phyloP scores from a whole-genome alignment of 37 sponge, comb jelly and placozoan genomes.

The Halichondria panicea region DNA sequence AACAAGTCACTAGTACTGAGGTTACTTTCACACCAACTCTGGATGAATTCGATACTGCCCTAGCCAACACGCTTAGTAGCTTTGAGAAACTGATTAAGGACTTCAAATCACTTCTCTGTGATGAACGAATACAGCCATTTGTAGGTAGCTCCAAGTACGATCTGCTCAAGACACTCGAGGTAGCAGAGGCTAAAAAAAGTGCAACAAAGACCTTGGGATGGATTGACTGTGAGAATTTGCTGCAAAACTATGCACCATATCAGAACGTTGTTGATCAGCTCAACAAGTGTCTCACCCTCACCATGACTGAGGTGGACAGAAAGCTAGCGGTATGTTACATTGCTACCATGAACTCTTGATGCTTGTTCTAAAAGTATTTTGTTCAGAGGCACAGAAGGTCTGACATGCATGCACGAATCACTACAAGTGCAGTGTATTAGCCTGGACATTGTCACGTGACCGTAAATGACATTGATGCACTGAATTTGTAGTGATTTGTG shows the following conservation, averaged over 20 bases:
- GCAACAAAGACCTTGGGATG: neutral
- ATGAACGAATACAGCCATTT: conserved; percentile 25
- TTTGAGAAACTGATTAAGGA: conserved; percentile 30
- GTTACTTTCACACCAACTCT: conserved; percentile 33
- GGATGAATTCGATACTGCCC: conserved; percentile 22
- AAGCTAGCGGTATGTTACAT: conserved; percentile 29
- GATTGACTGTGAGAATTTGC: conserved; percentile 3
- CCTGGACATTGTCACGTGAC: too few species aligned
- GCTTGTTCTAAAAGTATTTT: too few species aligned
- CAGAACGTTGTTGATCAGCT: neutral
- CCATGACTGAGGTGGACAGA: conserved; percentile 12
- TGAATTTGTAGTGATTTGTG: too few species aligned
- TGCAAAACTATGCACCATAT: conserved; percentile 24
- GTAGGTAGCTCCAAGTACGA: conserved; percentile 40
- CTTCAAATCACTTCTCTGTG: conserved; percentile 35
- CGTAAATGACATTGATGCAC: too few species aligned
- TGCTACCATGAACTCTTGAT: too few species aligned
- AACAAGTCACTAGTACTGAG: neutral
- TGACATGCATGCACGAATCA: too few species aligned
- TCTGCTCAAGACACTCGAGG: conserved; percentile 39
- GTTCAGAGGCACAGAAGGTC: too few species aligned
- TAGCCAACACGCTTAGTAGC: conserved; percentile 6
- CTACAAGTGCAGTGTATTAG: too few species aligned
- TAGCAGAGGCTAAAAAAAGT: conserved; percentile 11
- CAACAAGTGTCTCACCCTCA: neutral